Evolutionary conservation across 1,140 invertebrate genomes (phyloP), one percentile per base, ranked within the genome.

Genomic region (Lepidurus apus): DNA sequence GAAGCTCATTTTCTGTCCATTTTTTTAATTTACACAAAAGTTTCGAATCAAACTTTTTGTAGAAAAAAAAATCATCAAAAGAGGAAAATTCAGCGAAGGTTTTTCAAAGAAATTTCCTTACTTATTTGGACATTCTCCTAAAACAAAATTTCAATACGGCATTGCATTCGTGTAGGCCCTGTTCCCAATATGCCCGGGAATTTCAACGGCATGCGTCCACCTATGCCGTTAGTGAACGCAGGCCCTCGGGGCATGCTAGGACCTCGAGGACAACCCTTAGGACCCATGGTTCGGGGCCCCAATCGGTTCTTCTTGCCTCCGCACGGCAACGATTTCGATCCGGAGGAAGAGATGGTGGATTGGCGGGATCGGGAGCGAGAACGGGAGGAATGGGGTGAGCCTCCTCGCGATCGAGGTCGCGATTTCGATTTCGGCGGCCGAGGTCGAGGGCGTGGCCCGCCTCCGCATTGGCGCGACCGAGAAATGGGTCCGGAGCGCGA

Each of bases 371-470:
- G 75, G 75, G 79, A 80, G 26, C 73, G 80, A 44, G 80, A 81
- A 34, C 65, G 78, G 74, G 77, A 77, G 24, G 77, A 79, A 77
- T 76, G 77, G 43, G 73, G 81, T 73, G 81, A 83, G 86, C 85
- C 85, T 42, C 81, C 79, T 44, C 78, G 80, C 47, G 78, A 81
- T n/a, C 77, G 80, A 44, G 81, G 81, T 77, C 77, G 81, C 17
- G 80, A 80, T 24, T 43, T 81, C n/a, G 74, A 79, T n/a, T 80
- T 79, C 24, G 77, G 77, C 4, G 79, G 80, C 7, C 44, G 74
- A 24, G 77, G 78, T 13, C 17, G 78, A 44, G 80, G 79, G 43
- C 79, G 78, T 17, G 24, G 45, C 34, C 73, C 17, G 3, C 7
- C 53, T 44, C 42, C 47, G 7, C 65, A 45, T 74, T 74, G 81